Evolutionary conservation across 2,888 invertebrate genomes (phyloP).

Genomic region (Aethes cnicana): DNA sequence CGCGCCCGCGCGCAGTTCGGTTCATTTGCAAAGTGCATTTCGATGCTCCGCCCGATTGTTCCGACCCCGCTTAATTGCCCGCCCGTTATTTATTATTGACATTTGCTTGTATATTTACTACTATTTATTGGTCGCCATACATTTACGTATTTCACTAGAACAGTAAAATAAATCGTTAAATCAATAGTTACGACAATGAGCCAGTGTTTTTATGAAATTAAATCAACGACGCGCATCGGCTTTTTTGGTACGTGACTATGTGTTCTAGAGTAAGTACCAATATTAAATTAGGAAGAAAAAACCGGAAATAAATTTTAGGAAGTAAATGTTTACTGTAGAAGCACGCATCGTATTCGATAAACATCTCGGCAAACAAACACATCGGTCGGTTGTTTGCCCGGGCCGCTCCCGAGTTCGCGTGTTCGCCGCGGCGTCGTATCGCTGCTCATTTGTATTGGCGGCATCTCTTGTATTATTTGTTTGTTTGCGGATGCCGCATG

Average conservation of each 20-base stretch:
- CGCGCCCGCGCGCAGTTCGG: slow-evolving; percentile 53
- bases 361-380: slow-evolving; percentile 79
- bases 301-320: slow-evolving; percentile 39
- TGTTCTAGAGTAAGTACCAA: neutral
- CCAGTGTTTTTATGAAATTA: slow-evolving; percentile 18
- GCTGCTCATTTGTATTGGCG: slow-evolving; percentile 79
- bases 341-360: slow-evolving; percentile 73
- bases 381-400: slow-evolving; percentile 77
- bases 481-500: slow-evolving; percentile 77
- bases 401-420: slow-evolving; percentile 70
- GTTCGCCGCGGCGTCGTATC: slow-evolving; percentile 64
- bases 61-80: slow-evolving; percentile 74
- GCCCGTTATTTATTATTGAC: slow-evolving; percentile 74
- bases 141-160: slow-evolving; percentile 41
- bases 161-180: slow-evolving; percentile 44
- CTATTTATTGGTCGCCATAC: slow-evolving; percentile 53
- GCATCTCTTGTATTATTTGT: slow-evolving; percentile 77
- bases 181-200: slow-evolving; percentile 27
- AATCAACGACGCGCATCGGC: neutral
- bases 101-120: slow-evolving; percentile 64
- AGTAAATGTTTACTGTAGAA: slow-evolving; percentile 63
- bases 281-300: slow-evolving; percentile 14
- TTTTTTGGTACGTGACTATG: neutral
- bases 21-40: slow-evolving; percentile 82
- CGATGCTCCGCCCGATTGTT: slow-evolving; percentile 73